phyloP scores from a whole-genome alignment of 2,113 vertebrate genomes.

The Xerus inauris region DNA sequence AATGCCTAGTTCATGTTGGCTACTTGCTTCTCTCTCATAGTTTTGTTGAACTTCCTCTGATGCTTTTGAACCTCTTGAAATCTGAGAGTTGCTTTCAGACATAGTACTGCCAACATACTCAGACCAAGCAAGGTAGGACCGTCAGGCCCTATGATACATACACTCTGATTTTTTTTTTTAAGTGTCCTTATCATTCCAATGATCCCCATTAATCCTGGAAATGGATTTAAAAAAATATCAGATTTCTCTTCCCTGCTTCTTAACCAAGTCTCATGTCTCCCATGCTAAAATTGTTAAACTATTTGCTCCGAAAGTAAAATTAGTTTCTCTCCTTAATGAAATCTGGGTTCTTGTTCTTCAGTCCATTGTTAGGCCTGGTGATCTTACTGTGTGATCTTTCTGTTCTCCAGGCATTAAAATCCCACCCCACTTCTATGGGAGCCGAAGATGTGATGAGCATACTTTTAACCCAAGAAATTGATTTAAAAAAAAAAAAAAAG shows the following conservation, averaged over 20 bases:
- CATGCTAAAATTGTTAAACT: not conserved
- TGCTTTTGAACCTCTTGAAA: not conserved
- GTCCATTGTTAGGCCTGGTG: not conserved
- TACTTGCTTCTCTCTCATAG: not conserved
- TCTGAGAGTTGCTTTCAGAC: not conserved
- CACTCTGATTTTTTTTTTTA: not conserved
- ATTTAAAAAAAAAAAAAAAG: constrained; percentile 59
- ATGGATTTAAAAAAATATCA: not conserved
- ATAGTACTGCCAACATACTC: not conserved
- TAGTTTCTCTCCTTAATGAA: not conserved
- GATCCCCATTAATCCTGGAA: not conserved
- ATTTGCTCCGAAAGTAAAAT: not conserved
- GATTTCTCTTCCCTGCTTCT: not conserved
- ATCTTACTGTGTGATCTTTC: not conserved
- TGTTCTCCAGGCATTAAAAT: not conserved
- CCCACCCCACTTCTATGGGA: not conserved
- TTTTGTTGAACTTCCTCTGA: not conserved
- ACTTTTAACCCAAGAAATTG: constrained; percentile 58
- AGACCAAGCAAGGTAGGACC: not conserved
- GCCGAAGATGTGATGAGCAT: constrained; percentile 60
- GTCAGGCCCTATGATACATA: not conserved
- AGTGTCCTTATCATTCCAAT: not conserved
- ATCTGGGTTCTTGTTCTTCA: not conserved
- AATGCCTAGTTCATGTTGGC: not conserved
- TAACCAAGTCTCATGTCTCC: not conserved